Conservation (phyloP, 2,888 invertebrate species). For the Gymnoscelis rufifasciata region DNA sequence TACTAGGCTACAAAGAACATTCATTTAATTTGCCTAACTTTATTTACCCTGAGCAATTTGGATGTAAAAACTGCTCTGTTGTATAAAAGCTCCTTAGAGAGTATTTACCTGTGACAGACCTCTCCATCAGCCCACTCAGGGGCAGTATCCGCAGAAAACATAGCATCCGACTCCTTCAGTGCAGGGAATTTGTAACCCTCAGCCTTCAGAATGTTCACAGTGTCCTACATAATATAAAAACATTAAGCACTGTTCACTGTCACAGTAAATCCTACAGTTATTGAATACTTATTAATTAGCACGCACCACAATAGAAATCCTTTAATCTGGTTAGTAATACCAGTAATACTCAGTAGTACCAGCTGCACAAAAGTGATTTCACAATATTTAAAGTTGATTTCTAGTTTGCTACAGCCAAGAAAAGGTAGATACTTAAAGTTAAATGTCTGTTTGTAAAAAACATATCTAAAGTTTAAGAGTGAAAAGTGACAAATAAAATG, state of each 20-base stretch:
- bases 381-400: too few relatives aligned
- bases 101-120: constrained; percentile 89
- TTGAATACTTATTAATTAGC: neutral
- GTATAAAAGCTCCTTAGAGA: too few relatives aligned
- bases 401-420: too few relatives aligned
- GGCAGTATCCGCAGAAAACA: constrained; percentile 98
- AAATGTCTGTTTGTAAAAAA: too few relatives aligned
- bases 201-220: constrained; percentile 94
- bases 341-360: too few relatives aligned
- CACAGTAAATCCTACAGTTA: neutral
- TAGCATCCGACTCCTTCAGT: constrained; percentile 97
- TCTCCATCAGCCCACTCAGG: constrained; percentile 99
- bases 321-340: neutral
- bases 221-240: constrained; percentile 82
- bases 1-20: too few relatives aligned
- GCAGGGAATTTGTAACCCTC: constrained; percentile 95
- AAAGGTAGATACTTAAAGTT: too few relatives aligned
- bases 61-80: too few relatives aligned
- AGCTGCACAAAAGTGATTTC: too few relatives aligned
- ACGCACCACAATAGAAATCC: neutral
- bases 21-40: too few relatives aligned
- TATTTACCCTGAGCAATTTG: too few relatives aligned
- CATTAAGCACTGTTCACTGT: constrained; percentile 7
- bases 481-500: constrained; percentile 13
- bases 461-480: too few relatives aligned